These are phyloP conservation scores for Chaunax sp. DNA, from an alignment of 2,797 vertebrate species.

Conservation along the genomic window DNA sequence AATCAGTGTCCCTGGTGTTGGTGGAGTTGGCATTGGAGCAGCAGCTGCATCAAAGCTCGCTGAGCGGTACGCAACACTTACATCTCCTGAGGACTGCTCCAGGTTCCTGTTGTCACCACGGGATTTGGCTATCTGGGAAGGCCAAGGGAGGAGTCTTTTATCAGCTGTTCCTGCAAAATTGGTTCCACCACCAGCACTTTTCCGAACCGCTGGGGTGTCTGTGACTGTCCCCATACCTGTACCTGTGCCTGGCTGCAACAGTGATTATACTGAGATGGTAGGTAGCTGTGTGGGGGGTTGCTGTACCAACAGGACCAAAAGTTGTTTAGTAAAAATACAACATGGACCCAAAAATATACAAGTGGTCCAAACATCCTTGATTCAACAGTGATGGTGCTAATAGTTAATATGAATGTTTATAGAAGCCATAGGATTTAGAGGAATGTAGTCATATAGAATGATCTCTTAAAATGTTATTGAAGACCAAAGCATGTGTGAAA, in stretches of 20 bases:
- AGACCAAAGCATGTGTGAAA: neutral
- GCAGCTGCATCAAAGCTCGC: constrained; percentile 81
- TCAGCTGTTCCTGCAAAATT: constrained; percentile 84
- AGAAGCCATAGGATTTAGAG: neutral
- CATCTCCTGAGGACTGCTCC: constrained; percentile 87
- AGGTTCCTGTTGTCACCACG: constrained; percentile 86
- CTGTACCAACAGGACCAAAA: neutral
- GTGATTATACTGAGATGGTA: constrained; percentile 89
- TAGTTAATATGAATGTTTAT: too few species aligned
- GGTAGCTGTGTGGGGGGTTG: constrained; percentile 22
- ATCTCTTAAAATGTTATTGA: neutral
- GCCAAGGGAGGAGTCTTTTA: constrained; percentile 84
- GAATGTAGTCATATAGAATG: neutral
- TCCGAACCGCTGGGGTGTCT: constrained; percentile 77
- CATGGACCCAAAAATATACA: neutral
- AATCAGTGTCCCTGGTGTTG: constrained; percentile 68
- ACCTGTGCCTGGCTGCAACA: constrained; percentile 70
- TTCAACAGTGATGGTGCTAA: too few species aligned
- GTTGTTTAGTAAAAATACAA: neutral
- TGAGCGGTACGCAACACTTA: constrained; percentile 78
- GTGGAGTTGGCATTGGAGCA: constrained; percentile 73
- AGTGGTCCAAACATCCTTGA: neutral
- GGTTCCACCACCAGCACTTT: constrained; percentile 81
- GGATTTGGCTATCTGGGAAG: constrained; percentile 87
- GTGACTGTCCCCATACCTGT: constrained; percentile 75